phyloP scores from a whole-genome alignment of 2,797 vertebrate species.

The Cyclopterus lumpus region DNA sequence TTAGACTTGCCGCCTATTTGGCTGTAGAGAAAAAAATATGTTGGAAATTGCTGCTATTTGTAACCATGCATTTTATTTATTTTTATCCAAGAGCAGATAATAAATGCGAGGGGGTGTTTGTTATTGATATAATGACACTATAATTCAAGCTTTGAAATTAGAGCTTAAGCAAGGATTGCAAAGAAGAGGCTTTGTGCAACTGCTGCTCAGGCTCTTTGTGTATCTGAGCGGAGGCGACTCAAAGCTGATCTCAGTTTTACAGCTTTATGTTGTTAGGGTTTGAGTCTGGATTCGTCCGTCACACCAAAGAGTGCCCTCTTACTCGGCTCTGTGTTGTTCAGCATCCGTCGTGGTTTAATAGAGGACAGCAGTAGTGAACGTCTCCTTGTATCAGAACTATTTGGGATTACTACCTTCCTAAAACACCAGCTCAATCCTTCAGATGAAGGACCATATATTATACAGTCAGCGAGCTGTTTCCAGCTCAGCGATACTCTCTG shows the following conservation, averaged over 20 bases:
- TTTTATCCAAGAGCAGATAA: constrained; percentile 64
- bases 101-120: constrained; percentile 65
- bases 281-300: constrained; percentile 55
- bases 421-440: constrained; percentile 26
- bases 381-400: constrained; percentile 19
- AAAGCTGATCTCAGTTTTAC: constrained; percentile 50
- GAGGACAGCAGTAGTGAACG: constrained; percentile 25
- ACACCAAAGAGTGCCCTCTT: constrained; percentile 61
- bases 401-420: constrained; percentile 9
- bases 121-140: constrained; percentile 71
- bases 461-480: neutral
- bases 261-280: constrained; percentile 61
- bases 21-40: constrained; percentile 41
- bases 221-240: constrained; percentile 42
- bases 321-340: constrained; percentile 43
- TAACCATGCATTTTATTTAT: constrained; percentile 70
- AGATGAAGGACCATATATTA: constrained; percentile 2
- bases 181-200: constrained; percentile 55
- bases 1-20: constrained; percentile 31
- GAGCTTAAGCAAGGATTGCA: constrained; percentile 41
- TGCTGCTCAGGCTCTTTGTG: constrained; percentile 58
- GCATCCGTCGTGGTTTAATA: constrained; percentile 20
- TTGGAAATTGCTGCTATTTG: constrained; percentile 62
- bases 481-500: constrained; percentile 13
- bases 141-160: constrained; percentile 66